Base-by-base conservation (phyloP, 2,113 vertebrate species). In the Tichodroma muraria region DNA sequence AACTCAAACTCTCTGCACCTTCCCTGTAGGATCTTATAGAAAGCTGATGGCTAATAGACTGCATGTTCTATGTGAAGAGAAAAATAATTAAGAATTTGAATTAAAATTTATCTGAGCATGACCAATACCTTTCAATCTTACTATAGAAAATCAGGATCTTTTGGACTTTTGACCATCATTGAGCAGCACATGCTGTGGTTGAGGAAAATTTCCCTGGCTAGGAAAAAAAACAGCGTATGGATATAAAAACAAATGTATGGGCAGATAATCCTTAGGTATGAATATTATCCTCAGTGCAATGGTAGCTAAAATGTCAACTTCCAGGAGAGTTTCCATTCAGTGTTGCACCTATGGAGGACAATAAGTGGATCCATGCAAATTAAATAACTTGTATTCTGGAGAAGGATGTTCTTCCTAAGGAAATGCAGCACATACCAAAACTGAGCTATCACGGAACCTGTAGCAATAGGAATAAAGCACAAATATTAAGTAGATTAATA, bases 401-500 rank as follows among this genome's bases (percentile, higher is more conserved):
- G 50, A 87, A 77, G 30, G 35, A 87, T 17, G 20, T 18, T 65
- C n/a, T 56, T 4, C 10, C 19, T 45, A n/a, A 76, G 33, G 47
- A 64, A 96, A 61, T 14, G 15, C 8, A 76, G 27, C n/a, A 40
- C 40, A 90, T 84, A 89, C 31, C 2, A 28, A 59, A 87, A 72
- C 13, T 35, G 45, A 49, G 59, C 14, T 16, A 35, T 70, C 44
- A 35, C 15, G 54, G 69, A 40, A 25, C 24, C 28, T 80, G 69
- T 59, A 91, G 45, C 42, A 85, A 88, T 53, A 88, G 28, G 61
- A 88, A 66, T 28, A 88, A 95, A 79, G 47, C 69, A 80, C 69
- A 96, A 75, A 79, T 56, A 83, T 90, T 79, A 88, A 88, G 54
- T 23, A 64, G 47, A 94, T 95, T 88, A 81, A 93, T 69, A 95